Percentiles rank a stretch among this genome's conserved stretches.
phyloP scores from a whole-genome alignment of 2,113 vertebrate species.

The Chaetodon trifascialis region DNA sequence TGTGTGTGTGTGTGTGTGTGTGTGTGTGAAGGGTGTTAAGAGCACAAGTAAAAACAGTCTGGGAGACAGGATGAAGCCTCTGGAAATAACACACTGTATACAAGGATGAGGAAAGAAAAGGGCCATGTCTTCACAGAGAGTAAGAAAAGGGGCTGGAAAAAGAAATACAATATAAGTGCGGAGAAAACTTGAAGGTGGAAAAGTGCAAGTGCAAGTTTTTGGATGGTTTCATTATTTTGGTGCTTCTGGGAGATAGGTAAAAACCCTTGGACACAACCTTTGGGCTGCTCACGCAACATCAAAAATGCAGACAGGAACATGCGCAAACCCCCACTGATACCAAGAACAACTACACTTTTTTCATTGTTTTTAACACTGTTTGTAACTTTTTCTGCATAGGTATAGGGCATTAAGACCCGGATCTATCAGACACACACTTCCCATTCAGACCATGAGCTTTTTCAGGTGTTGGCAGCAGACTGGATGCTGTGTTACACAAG shows the following conservation, averaged over 20 bases:
- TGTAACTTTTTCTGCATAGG: constrained; percentile 15
- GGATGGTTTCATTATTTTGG: constrained; percentile 16
- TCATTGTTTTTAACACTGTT: too few relatives aligned
- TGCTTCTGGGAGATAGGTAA: neutral
- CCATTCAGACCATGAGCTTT: constrained; percentile 15
- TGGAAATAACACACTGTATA: constrained; percentile 24
- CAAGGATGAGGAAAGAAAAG: constrained; percentile 4
- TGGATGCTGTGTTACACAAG: constrained; percentile 7
- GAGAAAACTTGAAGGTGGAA: neutral
- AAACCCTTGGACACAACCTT: neutral
- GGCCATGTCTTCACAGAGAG: neutral
- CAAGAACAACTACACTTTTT: constrained; percentile 2
- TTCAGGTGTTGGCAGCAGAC: constrained; percentile 16
- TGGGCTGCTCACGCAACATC: neutral
- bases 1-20: constrained; percentile 1
- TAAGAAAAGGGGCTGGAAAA: constrained; percentile 2
- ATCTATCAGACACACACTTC: constrained; percentile 1
- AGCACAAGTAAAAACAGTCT: constrained; percentile 31
- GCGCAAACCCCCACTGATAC: too few relatives aligned
- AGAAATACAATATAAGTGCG: neutral
- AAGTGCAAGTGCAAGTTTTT: constrained; percentile 1
- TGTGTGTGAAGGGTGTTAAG: constrained; percentile 16
- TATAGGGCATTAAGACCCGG: neutral
- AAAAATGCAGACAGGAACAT: neutral
- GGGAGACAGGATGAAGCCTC: constrained; percentile 30